phyloP scores from a whole-genome alignment of 2,888 invertebrate species.

The Clitarchus hookeri region DNA sequence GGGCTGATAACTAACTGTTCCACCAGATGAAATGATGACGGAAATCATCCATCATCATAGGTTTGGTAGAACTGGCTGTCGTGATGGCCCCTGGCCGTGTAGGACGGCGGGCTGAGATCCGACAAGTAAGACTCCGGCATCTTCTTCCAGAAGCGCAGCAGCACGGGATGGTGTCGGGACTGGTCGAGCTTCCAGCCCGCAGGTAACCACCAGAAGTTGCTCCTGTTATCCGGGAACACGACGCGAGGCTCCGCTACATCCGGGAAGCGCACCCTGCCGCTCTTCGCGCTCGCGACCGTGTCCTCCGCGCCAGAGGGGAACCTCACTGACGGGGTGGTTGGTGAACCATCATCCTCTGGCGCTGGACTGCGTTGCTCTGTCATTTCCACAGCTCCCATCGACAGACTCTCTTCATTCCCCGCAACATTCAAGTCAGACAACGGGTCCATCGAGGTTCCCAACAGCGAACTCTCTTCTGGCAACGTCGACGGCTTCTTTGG shows the following conservation, averaged over 20 bases:
- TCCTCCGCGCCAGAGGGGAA: not conserved
- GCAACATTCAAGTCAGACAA: not conserved
- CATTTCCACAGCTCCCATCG: not conserved
- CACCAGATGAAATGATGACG: not conserved
- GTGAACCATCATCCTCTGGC: not conserved
- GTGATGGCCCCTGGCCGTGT: not conserved
- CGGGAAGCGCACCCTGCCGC: conserved; percentile 20
- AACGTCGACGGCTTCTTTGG: not conserved
- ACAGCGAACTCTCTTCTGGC: not conserved
- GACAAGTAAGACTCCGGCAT: conserved; percentile 21
- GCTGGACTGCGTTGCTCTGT: not conserved
- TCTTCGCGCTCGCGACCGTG: not conserved
- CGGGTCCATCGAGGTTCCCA: conserved; percentile 3
- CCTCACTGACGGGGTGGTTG: not conserved
- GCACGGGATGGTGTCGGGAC: conserved; percentile 31
- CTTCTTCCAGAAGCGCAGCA: conserved; percentile 31
- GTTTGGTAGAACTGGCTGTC: not conserved
- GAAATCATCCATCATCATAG: not conserved
- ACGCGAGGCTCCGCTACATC: not conserved
- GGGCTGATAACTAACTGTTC: not conserved
- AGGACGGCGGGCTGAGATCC: not conserved
- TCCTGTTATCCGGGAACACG: conserved; percentile 27
- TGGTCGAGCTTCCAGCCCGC: conserved; percentile 32
- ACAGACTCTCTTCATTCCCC: not conserved
- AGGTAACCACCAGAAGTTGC: conserved; percentile 35